Evolutionary conservation across 1,140 invertebrate species (phyloP).

Genomic region (Eriosoma lanigerum): DNA sequence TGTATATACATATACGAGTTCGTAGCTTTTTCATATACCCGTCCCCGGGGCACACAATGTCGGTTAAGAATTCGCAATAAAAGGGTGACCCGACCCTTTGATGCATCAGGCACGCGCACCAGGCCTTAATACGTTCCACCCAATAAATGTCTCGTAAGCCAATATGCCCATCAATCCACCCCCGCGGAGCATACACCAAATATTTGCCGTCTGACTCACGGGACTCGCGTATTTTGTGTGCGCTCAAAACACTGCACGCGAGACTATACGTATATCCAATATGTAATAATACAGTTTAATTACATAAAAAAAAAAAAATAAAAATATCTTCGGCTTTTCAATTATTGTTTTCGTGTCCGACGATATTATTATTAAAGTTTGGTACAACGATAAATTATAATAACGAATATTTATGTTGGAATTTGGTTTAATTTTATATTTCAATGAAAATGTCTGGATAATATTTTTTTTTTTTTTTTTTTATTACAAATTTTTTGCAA

Average conservation of each 20-base stretch:
- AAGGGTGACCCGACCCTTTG: slow-evolving; percentile 44
- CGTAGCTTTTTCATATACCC: slow-evolving; percentile 5
- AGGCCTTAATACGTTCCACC: slow-evolving; percentile 51
- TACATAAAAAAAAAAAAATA: no score
- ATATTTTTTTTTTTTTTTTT: no score
- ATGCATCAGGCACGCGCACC: slow-evolving; percentile 13
- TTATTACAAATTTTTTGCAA: no score
- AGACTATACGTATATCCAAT: not conserved
- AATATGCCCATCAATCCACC: slow-evolving; percentile 45
- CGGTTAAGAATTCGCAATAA: slow-evolving; percentile 45
- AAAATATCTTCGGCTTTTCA: slow-evolving; percentile 5
- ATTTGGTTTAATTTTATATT: no score
- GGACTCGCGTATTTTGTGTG: not conserved
- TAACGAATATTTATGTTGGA: no score
- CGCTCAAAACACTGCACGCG: not conserved
- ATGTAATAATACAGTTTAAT: no score
- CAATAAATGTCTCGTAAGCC: slow-evolving; percentile 51
- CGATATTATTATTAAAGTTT: no score
- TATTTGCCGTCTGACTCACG: slow-evolving; percentile 51
- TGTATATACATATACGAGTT: no score
- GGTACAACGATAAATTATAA: no score
- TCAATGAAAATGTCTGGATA: no score
- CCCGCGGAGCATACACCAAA: slow-evolving; percentile 40
- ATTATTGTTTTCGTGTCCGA: no score
- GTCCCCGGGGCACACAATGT: not conserved